A percentile compares a stretch with the other conserved stretches of the same genome.
Conservation (phyloP, 2,113 vertebrate genomes). For the Psilopogon haemacephalus region DNA sequence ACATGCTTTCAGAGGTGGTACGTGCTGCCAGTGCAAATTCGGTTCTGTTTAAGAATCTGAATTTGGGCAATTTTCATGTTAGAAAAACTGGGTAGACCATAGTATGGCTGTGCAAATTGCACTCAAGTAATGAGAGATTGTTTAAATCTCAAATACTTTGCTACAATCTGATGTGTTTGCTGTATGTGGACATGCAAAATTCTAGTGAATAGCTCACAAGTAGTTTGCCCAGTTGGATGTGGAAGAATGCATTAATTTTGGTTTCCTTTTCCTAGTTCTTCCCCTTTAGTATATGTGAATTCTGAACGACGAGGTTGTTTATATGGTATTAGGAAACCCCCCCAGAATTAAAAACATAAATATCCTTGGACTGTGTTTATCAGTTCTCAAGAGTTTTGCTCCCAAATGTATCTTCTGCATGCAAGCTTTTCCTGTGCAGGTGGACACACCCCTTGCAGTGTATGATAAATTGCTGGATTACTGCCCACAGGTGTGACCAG, state of each 20-base stretch:
- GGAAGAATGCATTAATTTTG: neutral
- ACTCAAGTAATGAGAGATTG: neutral
- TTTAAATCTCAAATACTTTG: neutral
- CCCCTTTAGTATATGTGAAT: neutral
- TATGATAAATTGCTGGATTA: neutral
- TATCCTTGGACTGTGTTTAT: neutral
- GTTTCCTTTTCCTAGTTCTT: neutral
- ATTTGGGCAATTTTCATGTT: neutral
- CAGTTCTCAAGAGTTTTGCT: neutral
- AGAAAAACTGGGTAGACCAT: neutral
- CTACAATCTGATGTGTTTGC: neutral
- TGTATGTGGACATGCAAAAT: neutral
- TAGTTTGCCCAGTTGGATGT: neutral
- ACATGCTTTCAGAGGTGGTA: neutral
- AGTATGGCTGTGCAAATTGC: neutral
- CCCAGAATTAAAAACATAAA: neutral
- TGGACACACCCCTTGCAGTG: neutral
- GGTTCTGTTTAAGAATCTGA: neutral
- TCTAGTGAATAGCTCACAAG: neutral
- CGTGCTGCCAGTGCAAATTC: neutral
- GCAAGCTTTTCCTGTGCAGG: accelerated
- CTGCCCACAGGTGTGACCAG: neutral
- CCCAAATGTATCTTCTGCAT: neutral
- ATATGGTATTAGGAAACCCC: neutral
- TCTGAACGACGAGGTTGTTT: neutral